These are phyloP conservation scores for Periplaneta americana DNA, from an alignment of 1,140 invertebrate genomes.

Conservation along the genomic window DNA sequence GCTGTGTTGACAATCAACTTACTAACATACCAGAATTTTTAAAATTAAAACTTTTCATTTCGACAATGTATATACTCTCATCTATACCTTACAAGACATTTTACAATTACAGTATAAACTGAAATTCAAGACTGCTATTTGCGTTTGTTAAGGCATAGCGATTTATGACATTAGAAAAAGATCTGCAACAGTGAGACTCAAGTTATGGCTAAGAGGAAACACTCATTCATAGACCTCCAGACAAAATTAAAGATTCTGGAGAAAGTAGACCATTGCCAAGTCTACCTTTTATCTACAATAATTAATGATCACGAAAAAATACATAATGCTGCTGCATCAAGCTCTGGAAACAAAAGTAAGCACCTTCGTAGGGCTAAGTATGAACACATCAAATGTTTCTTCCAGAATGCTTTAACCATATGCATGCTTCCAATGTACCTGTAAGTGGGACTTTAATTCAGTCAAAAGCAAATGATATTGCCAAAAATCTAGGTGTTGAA, in stretches of 20 bases:
- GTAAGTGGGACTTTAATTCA: not conserved
- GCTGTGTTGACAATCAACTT: too few relatives aligned
- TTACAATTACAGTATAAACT: too few relatives aligned
- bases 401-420: not conserved
- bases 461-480: not conserved
- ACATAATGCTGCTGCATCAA: not conserved
- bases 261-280: not conserved
- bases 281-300: not conserved
- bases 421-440: not conserved
- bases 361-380: not conserved
- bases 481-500: not conserved
- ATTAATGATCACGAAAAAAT: not conserved
- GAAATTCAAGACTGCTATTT: too few relatives aligned
- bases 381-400: too few relatives aligned
- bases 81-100: too few relatives aligned
- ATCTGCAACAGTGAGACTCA: too few relatives aligned
- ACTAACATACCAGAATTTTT: too few relatives aligned
- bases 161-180: too few relatives aligned
- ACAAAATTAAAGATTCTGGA: not conserved
- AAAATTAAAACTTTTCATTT: too few relatives aligned
- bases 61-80: too few relatives aligned
- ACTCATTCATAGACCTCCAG: not conserved
- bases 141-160: too few relatives aligned
- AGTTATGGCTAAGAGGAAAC: not conserved
- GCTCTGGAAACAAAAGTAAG: not conserved